These are phyloP conservation scores for Platerodrilus igneus DNA, from an alignment of 2,888 invertebrate genomes.

Conservation along the genomic window DNA sequence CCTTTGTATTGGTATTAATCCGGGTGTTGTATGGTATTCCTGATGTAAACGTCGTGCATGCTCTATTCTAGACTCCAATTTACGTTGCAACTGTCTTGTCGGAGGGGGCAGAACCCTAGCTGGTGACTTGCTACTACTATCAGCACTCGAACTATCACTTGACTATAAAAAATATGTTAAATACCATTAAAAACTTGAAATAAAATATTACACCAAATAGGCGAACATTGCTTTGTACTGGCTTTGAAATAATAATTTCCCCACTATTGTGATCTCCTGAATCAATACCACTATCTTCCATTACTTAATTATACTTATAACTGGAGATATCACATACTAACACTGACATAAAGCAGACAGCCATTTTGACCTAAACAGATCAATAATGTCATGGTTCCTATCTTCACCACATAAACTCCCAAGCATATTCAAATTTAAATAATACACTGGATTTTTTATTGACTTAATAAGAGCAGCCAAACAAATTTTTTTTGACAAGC, in stretches of 20 bases:
- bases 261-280: conserved; percentile 50
- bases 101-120: conserved; percentile 32
- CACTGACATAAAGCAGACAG: too few species aligned
- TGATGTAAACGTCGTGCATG: conserved; percentile 47
- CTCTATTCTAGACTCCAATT: conserved; percentile 47
- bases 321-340: conserved; percentile 15
- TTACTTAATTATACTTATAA: conserved; percentile 27
- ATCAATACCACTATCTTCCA: conserved; percentile 55
- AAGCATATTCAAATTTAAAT: conserved; percentile 16
- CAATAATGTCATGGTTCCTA: conserved; percentile 33
- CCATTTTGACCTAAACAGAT: conserved; percentile 28
- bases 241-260: conserved; percentile 37
- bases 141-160: conserved; percentile 45
- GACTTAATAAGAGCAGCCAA: too few species aligned
- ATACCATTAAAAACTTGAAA: not conserved
- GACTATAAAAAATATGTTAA: conserved; percentile 31
- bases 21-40: conserved; percentile 46
- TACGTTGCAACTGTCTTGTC: conserved; percentile 42
- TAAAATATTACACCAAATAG: conserved; percentile 19
- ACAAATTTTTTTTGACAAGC: too few species aligned
- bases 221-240: conserved; percentile 32
- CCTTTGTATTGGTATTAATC: conserved; percentile 51
- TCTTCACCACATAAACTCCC: conserved; percentile 23
- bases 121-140: conserved; percentile 41
- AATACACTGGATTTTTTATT: not conserved